These are phyloP conservation scores for Hemibagrus guttatus DNA, from an alignment of 2,797 vertebrate species.

Conservation along the genomic window DNA sequence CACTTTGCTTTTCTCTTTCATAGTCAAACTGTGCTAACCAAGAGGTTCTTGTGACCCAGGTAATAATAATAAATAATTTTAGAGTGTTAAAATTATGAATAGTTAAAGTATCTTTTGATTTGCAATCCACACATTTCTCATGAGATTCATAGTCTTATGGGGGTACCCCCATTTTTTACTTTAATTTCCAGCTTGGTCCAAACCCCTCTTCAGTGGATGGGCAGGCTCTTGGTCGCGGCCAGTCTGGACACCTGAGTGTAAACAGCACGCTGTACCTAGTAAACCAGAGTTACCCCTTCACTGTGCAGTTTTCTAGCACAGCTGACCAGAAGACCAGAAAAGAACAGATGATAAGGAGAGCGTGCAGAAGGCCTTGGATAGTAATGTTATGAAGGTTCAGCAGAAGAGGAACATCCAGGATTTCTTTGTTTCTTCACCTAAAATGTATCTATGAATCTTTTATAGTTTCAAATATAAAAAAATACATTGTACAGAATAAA, in stretches of 20 bases:
- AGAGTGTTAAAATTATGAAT: no score
- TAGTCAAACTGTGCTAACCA: conserved; percentile 76
- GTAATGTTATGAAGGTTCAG: not conserved
- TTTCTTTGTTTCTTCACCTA: conserved; percentile 70
- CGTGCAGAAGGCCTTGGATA: conserved; percentile 40
- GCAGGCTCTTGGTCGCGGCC: conserved; percentile 65
- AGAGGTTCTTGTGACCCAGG: conserved; percentile 78
- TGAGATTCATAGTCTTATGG: no score
- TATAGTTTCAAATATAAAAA: not conserved
- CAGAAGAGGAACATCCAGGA: conserved; percentile 73
- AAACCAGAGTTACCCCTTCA: conserved; percentile 72
- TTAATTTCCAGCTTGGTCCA: conserved; percentile 71
- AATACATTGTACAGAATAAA: not conserved
- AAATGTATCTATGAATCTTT: conserved; percentile 61
- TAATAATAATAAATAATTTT: conserved; percentile 53
- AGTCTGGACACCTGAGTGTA: conserved; percentile 66
- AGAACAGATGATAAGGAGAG: conserved; percentile 33
- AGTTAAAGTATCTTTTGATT: not conserved
- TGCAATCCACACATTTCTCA: not conserved
- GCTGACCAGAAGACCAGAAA: conserved; percentile 57
- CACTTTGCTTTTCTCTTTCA: conserved; percentile 45
- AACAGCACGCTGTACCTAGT: conserved; percentile 74
- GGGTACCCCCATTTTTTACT: not conserved
- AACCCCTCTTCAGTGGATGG: conserved; percentile 73
- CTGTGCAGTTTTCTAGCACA: conserved; percentile 62